phyloP scores from a whole-genome alignment of 2,797 vertebrate genomes.

The Pelochelys cantorii region DNA sequence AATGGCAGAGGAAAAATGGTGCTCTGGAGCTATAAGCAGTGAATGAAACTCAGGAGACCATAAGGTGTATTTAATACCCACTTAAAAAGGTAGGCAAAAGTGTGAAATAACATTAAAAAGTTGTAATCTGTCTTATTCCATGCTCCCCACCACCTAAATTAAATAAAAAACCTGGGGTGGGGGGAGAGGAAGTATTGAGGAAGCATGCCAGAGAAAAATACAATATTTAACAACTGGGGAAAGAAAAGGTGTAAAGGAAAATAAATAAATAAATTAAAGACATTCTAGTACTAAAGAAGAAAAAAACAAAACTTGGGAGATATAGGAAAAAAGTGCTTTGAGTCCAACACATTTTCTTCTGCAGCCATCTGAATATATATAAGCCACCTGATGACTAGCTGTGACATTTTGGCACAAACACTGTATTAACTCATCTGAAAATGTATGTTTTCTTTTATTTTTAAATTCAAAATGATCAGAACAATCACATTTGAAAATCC shows the following conservation, averaged over 20 bases:
- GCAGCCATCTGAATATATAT: background rate
- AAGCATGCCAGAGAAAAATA: background rate
- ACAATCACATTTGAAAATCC: background rate
- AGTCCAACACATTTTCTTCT: background rate
- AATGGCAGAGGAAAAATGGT: background rate
- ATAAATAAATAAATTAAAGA: background rate
- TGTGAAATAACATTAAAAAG: rapidly evolving
- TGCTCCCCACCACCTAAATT: background rate
- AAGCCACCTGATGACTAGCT: background rate
- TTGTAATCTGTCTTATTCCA: background rate
- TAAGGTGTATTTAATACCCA: background rate
- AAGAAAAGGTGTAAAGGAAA: background rate
- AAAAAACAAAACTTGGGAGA: background rate
- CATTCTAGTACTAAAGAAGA: background rate
- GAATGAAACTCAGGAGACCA: background rate
- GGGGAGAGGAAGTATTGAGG: background rate
- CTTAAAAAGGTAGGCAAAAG: background rate
- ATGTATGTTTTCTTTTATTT: background rate
- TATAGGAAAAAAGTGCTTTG: background rate
- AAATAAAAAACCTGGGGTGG: background rate
- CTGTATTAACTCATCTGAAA: background rate
- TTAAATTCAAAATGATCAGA: background rate
- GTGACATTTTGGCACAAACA: background rate
- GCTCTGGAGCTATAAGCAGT: background rate
- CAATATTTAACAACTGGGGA: background rate